Base-by-base conservation (phyloP, 2,888 invertebrate genomes). In the Notodonta dromedarius region DNA sequence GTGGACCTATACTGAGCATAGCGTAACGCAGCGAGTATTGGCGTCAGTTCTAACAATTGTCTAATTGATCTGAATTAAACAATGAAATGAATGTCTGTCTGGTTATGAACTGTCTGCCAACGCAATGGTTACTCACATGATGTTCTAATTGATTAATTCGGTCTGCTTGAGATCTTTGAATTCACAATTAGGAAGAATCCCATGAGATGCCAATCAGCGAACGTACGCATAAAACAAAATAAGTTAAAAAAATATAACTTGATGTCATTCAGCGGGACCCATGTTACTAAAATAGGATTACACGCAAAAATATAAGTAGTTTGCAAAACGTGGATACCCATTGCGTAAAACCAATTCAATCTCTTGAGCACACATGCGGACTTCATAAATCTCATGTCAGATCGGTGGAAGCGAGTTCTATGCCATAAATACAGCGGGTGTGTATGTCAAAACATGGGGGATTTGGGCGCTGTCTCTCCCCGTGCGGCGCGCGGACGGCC, bases 371-470 rank as follows among this genome's bases (percentile, higher is more conserved):
- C 93, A 92, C 88, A 91, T 91, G 89, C 79, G 86, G 84, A 90
- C 91, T 90, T 88, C 88, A 93, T 92, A 93, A 92, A 92, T 92
- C 89, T 87, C 80, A 76, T 87, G 90, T 90, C 88, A 88, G 79
- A 84, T 86, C 82, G 80, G 83, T 82, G 83, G 76, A 84, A 80
- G 82, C 84, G 83, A 84, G 84, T 85, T 83, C 82, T 82, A 84
- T 88, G 84, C 91, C 88, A 90, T 91, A 91, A 90, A 91, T 90
- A 90, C 86, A 80, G 75, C 78, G 85, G 83, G 86, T 88, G 84
- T 90, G 86, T 91, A 82, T 91, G 93, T 93, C 93, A 93, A 90
- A 93, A 93, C 90, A 92, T 90, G 78, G 90, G 91, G 93, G 89
- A 90, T 91, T 86, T 83, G 86, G 85, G 83, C 76, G 82, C 83